These are phyloP conservation scores for Sarotherodon lohbergeri DNA, from an alignment of 2,113 vertebrate species.

Conservation along the genomic window DNA sequence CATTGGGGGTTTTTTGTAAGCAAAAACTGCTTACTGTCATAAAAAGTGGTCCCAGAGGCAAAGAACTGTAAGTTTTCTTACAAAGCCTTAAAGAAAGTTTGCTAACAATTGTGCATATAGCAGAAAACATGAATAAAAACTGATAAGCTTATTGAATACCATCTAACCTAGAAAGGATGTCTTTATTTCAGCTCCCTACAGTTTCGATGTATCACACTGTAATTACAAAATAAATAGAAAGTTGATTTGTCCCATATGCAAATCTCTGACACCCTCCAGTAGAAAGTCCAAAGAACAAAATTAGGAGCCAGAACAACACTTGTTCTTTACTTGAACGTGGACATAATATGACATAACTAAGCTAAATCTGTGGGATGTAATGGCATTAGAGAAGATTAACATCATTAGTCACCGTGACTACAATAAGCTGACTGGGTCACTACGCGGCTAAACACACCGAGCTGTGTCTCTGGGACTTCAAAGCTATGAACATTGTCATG, in stretches of 20 bases:
- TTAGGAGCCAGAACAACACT: neutral
- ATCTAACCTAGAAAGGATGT: neutral
- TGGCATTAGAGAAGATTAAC: conserved; percentile 48
- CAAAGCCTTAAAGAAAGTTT: neutral
- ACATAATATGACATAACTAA: conserved; percentile 25
- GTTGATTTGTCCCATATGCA: neutral
- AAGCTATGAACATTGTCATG: conserved; percentile 1
- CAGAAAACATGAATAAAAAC: neutral
- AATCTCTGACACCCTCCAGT: neutral
- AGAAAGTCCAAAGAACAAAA: neutral
- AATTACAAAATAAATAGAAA: neutral
- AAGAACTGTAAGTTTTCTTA: neutral
- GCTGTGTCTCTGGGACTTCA: conserved; percentile 26
- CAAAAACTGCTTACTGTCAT: neutral
- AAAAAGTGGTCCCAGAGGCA: neutral
- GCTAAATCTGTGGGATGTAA: neutral
- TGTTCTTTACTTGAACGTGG: conserved; percentile 6
- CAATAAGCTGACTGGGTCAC: conserved; percentile 1
- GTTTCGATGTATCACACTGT: neutral
- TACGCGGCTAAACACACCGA: neutral
- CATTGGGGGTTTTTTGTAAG: neutral
- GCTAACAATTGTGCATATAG: neutral
- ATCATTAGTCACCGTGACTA: conserved; percentile 11
- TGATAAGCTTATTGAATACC: neutral
- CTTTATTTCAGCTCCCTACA: neutral